Conservation (phyloP, 2,888 invertebrate species). For the Pachycephus smyrnensis region DNA sequence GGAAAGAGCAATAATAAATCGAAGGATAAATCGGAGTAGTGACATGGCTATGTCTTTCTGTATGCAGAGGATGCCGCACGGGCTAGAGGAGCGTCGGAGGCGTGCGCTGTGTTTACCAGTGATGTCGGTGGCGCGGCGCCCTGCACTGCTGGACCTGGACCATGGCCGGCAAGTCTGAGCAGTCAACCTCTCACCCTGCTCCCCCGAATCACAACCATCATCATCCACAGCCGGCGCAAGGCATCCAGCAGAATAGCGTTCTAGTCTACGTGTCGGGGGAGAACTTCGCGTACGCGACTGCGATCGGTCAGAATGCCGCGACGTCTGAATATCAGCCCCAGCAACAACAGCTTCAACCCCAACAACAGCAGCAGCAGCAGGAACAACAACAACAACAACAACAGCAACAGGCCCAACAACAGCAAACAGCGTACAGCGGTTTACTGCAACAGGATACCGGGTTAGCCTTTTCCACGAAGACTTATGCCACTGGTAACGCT, state of each 20-base stretch:
- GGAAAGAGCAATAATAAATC: not conserved
- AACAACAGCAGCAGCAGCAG: constrained; percentile 27
- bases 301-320: constrained; percentile 68
- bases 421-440: constrained; percentile 6
- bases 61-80: constrained; percentile 64
- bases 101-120: constrained; percentile 72
- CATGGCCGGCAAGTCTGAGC: constrained; percentile 85
- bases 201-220: constrained; percentile 57
- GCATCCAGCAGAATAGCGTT: constrained; percentile 66
- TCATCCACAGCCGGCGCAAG: constrained; percentile 39
- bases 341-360: constrained; percentile 35
- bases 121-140: constrained; percentile 74
- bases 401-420: constrained; percentile 23
- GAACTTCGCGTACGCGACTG: constrained; percentile 69
- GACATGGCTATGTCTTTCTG: not conserved
- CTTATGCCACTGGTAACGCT: not conserved
- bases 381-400: constrained; percentile 38
- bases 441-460: not conserved
- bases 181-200: constrained; percentile 69
- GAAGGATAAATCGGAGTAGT: not conserved
- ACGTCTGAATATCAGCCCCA: constrained; percentile 19
- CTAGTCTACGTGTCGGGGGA: constrained; percentile 73
- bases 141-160: constrained; percentile 67
- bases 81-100: constrained; percentile 58
- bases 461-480: not conserved